Percentiles rank a stretch among this genome's conserved stretches.
Conservation (phyloP, 2,113 vertebrate genomes). For the Tichodroma muraria region DNA sequence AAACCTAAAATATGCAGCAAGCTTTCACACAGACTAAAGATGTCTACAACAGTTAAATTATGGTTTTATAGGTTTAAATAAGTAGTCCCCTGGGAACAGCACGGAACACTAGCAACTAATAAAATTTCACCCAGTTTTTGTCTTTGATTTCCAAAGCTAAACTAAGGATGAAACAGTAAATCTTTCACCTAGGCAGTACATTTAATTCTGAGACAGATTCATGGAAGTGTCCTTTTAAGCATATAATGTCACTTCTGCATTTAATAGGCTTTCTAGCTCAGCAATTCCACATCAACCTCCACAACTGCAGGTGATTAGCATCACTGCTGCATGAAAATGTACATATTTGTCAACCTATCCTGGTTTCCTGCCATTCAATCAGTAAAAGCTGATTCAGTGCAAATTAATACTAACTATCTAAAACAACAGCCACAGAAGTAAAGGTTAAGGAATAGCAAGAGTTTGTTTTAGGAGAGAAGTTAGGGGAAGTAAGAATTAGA, state of each 20-base stretch:
- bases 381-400: neutral
- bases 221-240: neutral
- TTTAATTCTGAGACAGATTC: neutral
- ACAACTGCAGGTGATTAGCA: neutral
- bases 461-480: neutral
- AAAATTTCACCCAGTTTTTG: neutral
- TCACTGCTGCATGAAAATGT: neutral
- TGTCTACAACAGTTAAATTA: neutral
- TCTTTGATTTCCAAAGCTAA: neutral
- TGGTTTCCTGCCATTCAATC: neutral
- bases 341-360: neutral
- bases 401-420: neutral
- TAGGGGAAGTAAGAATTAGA: neutral
- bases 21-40: neutral
- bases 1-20: neutral
- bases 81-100: neutral
- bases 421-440: neutral
- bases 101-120: neutral
- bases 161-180: neutral
- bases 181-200: neutral
- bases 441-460: fast-evolving
- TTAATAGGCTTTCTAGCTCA: neutral
- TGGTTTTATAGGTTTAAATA: neutral
- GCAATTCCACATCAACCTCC: neutral
- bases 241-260: neutral